phyloP scores from a whole-genome alignment of 1,140 invertebrate species.

The Apis laboriosa region DNA sequence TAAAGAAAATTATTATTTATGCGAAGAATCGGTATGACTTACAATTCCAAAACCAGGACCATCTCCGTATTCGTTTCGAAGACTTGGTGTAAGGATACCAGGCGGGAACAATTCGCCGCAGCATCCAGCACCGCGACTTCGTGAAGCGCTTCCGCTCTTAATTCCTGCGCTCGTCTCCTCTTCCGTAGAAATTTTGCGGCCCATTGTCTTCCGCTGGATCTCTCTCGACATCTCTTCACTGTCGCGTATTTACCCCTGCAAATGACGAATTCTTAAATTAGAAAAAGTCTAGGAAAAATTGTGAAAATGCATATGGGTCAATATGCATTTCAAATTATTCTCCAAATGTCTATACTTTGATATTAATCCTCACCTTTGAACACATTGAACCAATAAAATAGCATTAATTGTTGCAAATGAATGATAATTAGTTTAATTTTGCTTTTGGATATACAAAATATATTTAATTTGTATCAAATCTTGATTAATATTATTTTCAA shows the following conservation, averaged over 20 bases:
- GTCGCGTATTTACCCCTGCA: conserved; percentile 97
- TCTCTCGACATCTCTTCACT: conserved; percentile 93
- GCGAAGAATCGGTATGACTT: conserved; percentile 79
- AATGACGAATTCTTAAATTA: conserved; percentile 62
- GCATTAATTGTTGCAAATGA: too few species aligned
- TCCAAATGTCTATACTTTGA: too few species aligned
- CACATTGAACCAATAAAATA: too few species aligned
- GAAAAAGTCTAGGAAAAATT: not conserved
- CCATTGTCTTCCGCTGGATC: conserved; percentile 91
- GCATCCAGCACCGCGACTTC: conserved; percentile 95
- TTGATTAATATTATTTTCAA: too few species aligned
- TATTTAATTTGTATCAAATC: too few species aligned
- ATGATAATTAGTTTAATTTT: too few species aligned
- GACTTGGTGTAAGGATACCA: conserved; percentile 94
- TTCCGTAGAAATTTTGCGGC: conserved; percentile 98
- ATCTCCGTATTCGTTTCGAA: conserved; percentile 91
- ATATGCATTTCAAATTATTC: not conserved
- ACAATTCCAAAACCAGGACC: conserved; percentile 93
- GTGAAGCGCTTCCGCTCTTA: conserved; percentile 91
- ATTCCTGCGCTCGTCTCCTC: conserved; percentile 89
- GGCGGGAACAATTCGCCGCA: conserved; percentile 88
- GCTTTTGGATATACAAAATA: too few species aligned
- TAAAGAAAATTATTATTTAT: not conserved
- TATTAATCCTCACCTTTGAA: too few species aligned
- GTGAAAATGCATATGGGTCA: too few species aligned